Evolutionary conservation across 2,888 invertebrate species (phyloP), one percentile per base, ranked within the genome.

Genomic region (Sesia bembeciformis): DNA sequence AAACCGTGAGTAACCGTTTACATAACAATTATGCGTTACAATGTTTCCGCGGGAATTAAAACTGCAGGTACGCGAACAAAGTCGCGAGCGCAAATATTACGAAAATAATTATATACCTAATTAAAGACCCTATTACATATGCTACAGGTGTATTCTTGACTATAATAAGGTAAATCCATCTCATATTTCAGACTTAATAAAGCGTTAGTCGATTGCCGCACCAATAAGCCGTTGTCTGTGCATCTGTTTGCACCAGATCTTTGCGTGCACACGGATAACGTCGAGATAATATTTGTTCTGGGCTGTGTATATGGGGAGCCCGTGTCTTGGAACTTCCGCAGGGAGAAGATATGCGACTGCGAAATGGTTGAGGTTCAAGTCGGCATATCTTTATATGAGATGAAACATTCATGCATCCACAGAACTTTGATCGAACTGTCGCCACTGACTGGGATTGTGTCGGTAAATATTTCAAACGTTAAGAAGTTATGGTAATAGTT

Each of bases 281-380:
- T 86, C 0, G 80, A 86, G 54, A 60, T 88, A 5, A 65, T 84
- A 57, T 79, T 88, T 39, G 78, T 89, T 0, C 60, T 89, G 62
- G 86, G 84, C 0, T 83, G 84, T 57, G 68, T 84, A 1, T 84
- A 80, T 62, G 60, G 56, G 3, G 76, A 65, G 0, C 74, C 81
- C 0, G 87, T 86, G 0, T 61, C 77, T 3, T 89, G 87, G 82
- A 78, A 61, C 54, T 59, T 89, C 51, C 70, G 82, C 2, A 74
- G 89, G 51, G 79, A 83, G 57, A 86, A 89, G 63, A 80, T 89
- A 56, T 89, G 89, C 61, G 80, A 84, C 40, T 89, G 89, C 57
- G 74, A 76, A 51, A 86, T 88, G 87, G 60, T 83, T 0, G 83
- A 88, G 61, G 74, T 84, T 0, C 67, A 81, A 68, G 62, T 69